These are phyloP conservation scores for Tonatia bakeri DNA, from an alignment of 2,113 vertebrate species.

Conservation along the genomic window DNA sequence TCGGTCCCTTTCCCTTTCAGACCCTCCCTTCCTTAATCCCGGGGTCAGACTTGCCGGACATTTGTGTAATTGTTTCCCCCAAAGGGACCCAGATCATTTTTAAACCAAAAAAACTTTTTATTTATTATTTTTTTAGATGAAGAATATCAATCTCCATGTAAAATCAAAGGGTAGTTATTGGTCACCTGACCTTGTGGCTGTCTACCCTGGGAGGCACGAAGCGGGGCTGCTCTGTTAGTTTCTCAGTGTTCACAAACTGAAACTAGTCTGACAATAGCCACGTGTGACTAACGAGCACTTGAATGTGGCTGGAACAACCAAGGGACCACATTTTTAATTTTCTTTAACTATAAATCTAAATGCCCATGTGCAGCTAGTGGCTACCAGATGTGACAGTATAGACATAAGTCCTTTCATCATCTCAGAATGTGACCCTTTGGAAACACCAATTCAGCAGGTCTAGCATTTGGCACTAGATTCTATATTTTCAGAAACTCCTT, in stretches of 20 bases:
- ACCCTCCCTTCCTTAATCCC: conserved; percentile 37
- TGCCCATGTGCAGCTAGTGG: not conserved
- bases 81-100: conserved; percentile 80
- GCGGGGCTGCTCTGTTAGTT: not conserved
- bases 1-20: conserved; percentile 13
- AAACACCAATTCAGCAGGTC: not conserved
- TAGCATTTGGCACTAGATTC: not conserved
- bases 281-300: not conserved
- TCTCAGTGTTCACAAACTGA: not conserved
- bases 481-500: not conserved
- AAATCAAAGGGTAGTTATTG: not conserved
- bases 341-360: not conserved
- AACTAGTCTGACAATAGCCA: not conserved
- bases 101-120: conserved; percentile 80
- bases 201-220: not conserved
- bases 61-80: conserved; percentile 76
- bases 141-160: not conserved
- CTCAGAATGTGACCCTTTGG: not conserved
- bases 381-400: not conserved
- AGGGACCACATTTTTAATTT: not conserved
- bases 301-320: not conserved
- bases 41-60: conserved; percentile 75
- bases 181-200: not conserved
- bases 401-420: not conserved
- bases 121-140: conserved; percentile 79